Evolutionary conservation across 2,797 vertebrate genomes (phyloP).

Genomic region (Delichon dasypus): DNA sequence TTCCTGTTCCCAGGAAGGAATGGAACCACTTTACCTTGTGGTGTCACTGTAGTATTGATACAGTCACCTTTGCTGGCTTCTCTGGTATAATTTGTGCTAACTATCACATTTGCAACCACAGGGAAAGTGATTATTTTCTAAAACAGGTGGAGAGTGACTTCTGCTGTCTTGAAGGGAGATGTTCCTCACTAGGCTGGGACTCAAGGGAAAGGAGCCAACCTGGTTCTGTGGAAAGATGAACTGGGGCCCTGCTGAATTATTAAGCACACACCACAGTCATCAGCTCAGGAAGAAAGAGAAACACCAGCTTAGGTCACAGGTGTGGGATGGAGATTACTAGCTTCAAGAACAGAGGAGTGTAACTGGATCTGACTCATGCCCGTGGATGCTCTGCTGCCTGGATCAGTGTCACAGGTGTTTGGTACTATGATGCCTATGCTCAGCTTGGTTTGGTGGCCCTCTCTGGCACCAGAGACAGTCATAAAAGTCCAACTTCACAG

Average conservation of each 20-base stretch:
- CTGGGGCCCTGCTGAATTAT: constrained; percentile 49
- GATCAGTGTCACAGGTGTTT: not conserved
- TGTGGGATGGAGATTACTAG: not conserved
- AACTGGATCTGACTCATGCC: not conserved
- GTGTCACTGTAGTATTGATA: not conserved
- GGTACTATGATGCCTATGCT: not conserved
- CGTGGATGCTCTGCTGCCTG: not conserved
- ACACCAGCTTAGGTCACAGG: constrained; percentile 8
- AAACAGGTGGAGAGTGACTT: not conserved
- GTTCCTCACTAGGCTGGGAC: not conserved
- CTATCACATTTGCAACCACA: not conserved
- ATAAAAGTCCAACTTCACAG: not conserved
- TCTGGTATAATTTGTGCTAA: constrained; percentile 10
- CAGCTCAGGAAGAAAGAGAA: not conserved
- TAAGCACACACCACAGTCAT: not conserved
- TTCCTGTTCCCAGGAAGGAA: not conserved
- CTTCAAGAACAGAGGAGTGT: not conserved
- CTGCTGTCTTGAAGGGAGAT: not conserved
- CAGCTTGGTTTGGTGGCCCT: not conserved
- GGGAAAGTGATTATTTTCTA: constrained; percentile 27
- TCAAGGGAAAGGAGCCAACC: not conserved
- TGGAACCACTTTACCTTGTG: not conserved
- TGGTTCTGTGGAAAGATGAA: constrained; percentile 43
- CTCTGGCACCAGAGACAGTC: not conserved
- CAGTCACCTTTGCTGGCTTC: not conserved